A percentile compares a stretch with the other conserved stretches of the same genome.
These are phyloP conservation scores for Palythoa grandiflora DNA, from an alignment of 92 coral and sea anemone genomes.

Conservation along the genomic window DNA sequence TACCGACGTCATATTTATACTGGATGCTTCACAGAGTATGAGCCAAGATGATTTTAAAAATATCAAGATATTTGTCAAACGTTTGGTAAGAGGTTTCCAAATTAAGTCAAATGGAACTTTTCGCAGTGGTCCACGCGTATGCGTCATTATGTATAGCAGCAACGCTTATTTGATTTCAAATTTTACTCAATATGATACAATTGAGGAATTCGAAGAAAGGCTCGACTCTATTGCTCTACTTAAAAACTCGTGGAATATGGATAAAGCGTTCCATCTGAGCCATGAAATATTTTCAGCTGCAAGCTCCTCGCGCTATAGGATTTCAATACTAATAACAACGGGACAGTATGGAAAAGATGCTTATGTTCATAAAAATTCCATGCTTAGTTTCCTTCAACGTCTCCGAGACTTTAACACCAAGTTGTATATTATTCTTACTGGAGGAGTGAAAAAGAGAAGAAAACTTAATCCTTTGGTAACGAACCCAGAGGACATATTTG, in stretches of 20 bases:
- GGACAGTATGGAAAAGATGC: not conserved
- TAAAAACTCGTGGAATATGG: slow-evolving; percentile 22
- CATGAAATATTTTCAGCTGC: slow-evolving; percentile 6
- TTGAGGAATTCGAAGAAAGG: slow-evolving; percentile 5
- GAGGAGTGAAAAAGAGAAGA: not conserved
- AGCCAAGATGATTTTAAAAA: slow-evolving; percentile 48
- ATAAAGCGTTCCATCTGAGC: not conserved
- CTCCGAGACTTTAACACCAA: slow-evolving; percentile 13
- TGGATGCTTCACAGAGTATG: slow-evolving; percentile 76
- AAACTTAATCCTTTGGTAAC: slow-evolving; percentile 3
- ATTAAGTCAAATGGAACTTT: slow-evolving; percentile 50
- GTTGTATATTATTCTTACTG: slow-evolving; percentile 18
- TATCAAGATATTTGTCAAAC: slow-evolving; percentile 67
- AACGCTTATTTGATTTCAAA: slow-evolving; percentile 38
- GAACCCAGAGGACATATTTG: slow-evolving; percentile 19
- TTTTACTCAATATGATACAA: slow-evolving; percentile 33
- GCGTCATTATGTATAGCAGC: slow-evolving; percentile 71
- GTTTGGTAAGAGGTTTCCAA: slow-evolving; percentile 54
- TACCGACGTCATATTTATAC: slow-evolving; percentile 67
- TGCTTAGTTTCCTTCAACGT: slow-evolving; percentile 4
- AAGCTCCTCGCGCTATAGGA: not conserved
- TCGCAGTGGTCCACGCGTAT: slow-evolving; percentile 55
- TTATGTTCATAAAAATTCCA: not conserved
- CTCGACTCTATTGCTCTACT: slow-evolving; percentile 16
- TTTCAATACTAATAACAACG: slow-evolving; percentile 10